Base-by-base conservation (phyloP, 2,888 invertebrate genomes). In the Uropetala carovei region DNA sequence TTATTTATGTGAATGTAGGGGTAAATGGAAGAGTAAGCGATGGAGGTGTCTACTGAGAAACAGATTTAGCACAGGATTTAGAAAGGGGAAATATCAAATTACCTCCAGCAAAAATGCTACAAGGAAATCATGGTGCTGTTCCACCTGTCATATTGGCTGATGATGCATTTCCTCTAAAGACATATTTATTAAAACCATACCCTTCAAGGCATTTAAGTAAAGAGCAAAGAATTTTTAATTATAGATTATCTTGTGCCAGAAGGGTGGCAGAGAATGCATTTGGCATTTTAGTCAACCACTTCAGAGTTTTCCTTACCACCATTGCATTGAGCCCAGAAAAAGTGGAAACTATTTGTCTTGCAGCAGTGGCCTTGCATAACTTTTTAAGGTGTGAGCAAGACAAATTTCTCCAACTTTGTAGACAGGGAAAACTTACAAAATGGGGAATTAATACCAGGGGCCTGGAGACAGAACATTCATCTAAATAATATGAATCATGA, bases 241-340 rank as follows among this genome's bases (percentile, higher is more conserved):
- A 43, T 43, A 83, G 83, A 43, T 18, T 83, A 5, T 30, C 30
- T 43, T 30, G 83, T 27, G 83, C 83, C 10, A 83, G 83, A 43
- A 83, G 83, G 83, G 83, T 83, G 10, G 30, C 43, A 43, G 83
- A 83, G 43, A 83, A 30, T 83, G 30, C 30, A 18, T 83, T 83
- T 18, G 83, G 83, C 2, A 83, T 83, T 30, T 18, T 83, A 43
- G 43, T 27, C 83, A 83, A 83, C 83, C 27, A 43, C 13, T 83
- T 83, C 30, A 56, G 43, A 11, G 43, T 83, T 11, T 83, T 83
- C 43, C 43, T 58, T 7, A 83, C 30, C 13, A 13, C 43, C 2
- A 83, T 83, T 13, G 43, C 27, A 16, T 43, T 83, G 8, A 83
- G 43, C 43, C 43, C 83, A 16, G 83, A 22, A 3, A 83, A 83